A percentile compares a stretch with the other conserved stretches of the same genome.
Conservation (phyloP, 2,113 vertebrate genomes). For the Nematolebias whitei region DNA sequence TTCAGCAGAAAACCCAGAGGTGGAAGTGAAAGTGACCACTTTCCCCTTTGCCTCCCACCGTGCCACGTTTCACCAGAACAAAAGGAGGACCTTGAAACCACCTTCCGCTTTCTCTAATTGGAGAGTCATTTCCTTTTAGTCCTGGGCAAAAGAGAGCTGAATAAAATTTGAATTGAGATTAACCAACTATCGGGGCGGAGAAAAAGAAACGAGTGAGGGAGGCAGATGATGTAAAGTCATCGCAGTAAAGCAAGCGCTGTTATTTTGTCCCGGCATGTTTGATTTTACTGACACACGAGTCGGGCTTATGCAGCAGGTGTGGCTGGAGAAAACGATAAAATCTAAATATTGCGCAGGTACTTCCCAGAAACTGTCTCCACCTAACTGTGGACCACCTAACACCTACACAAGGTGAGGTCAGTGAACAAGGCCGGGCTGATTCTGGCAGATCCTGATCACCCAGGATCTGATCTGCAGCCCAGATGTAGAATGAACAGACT, state of each 20-base stretch:
- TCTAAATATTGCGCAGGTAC: conserved; percentile 19
- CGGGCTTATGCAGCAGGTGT: conserved; percentile 34
- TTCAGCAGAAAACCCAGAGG: conserved; percentile 7
- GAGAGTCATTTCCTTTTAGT: conserved; percentile 52
- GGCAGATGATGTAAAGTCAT: conserved; percentile 11
- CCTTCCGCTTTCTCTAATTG: conserved; percentile 57
- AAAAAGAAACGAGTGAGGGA: conserved; percentile 6
- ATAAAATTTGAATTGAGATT: conserved; percentile 33
- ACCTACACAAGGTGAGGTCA: no score
- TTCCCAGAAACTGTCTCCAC: conserved; percentile 21
- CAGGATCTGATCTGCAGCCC: no score
- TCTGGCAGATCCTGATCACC: no score
- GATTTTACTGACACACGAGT: conserved; percentile 22
- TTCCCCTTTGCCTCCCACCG: not conserved
- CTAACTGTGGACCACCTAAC: no score
- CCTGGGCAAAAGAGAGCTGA: conserved; percentile 8
- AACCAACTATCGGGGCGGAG: conserved; percentile 1
- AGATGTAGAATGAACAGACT: no score
- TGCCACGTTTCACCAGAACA: conserved; percentile 27
- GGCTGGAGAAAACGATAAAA: conserved; percentile 29
- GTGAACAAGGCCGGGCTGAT: no score
- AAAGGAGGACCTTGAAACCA: conserved; percentile 58
- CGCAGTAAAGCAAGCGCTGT: conserved; percentile 34
- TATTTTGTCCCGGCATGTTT: conserved; percentile 21
- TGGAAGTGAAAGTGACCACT: conserved; percentile 65